phyloP scores from a whole-genome alignment of 2,797 vertebrate genomes.

The Phalanger gymnotis region DNA sequence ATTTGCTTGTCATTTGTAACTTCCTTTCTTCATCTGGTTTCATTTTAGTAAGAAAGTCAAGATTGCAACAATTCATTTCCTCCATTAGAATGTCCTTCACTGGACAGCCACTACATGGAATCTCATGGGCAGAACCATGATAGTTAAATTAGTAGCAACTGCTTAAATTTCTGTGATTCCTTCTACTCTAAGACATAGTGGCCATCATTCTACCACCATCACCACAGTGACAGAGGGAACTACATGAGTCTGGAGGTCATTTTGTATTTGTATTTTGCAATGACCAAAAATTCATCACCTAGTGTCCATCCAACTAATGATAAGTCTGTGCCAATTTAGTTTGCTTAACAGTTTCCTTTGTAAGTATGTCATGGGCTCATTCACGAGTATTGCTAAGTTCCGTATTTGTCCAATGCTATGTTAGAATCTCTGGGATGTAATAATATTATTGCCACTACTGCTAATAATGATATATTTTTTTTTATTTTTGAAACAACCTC shows the following conservation, averaged over 20 bases:
- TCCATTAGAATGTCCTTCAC: background rate
- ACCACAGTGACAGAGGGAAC: background rate
- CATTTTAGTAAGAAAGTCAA: background rate
- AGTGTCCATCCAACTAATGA: no score
- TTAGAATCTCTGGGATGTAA: no score
- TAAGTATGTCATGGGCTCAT: no score
- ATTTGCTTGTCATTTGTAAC: background rate
- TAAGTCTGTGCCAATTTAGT: no score
- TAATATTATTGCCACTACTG: no score
- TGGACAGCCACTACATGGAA: background rate
- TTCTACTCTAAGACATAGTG: background rate
- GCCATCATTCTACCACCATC: background rate
- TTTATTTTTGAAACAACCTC: no score
- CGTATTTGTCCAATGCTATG: no score
- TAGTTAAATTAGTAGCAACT: background rate
- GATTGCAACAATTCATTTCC: background rate
- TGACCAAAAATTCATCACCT: background rate
- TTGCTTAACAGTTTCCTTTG: no score
- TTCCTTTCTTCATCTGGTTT: background rate
- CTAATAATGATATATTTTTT: no score
- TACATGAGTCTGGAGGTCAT: background rate
- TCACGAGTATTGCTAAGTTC: no score
- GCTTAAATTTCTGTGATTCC: background rate
- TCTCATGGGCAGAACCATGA: background rate
- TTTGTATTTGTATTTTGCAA: background rate